Percentiles rank a stretch among this genome's conserved stretches.
Conservation (phyloP, 2,797 vertebrate species). For the Tolypeutes matacus region DNA sequence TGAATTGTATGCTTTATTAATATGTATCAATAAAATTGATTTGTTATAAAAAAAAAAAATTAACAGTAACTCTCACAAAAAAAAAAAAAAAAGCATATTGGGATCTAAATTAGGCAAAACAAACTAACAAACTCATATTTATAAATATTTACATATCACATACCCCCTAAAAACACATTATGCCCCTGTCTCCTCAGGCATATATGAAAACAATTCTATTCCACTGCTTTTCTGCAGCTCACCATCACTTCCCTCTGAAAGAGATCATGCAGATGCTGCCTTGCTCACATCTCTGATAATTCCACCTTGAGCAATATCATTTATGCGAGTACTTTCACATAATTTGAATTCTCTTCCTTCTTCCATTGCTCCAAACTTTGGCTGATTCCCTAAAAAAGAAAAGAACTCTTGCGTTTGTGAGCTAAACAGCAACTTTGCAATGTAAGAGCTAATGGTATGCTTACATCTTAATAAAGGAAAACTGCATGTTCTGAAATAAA, state of each 20-base stretch:
- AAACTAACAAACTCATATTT: neutral
- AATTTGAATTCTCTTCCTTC: neutral
- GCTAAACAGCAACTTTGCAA: constrained; percentile 24
- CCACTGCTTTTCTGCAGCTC: neutral
- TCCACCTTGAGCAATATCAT: neutral
- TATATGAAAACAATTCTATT: neutral
- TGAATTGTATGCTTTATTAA: too few species aligned
- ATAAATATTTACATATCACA: neutral
- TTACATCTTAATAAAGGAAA: constrained; percentile 41
- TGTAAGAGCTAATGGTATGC: constrained; percentile 38
- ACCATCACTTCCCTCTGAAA: neutral
- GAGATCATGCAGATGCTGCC: neutral
- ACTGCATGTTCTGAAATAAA: constrained; percentile 52
- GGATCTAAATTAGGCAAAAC: neutral
- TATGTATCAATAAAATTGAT: too few species aligned
- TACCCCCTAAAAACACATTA: neutral
- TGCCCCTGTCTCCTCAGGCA: neutral
- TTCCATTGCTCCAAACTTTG: neutral
- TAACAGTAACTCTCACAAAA: too few species aligned
- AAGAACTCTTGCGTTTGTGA: neutral
- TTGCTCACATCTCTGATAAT: neutral
- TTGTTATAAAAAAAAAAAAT: too few species aligned
- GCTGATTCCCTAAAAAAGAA: neutral
- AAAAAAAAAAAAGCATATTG: constrained; percentile 42
- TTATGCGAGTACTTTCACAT: neutral